phyloP scores from a whole-genome alignment of 2,113 vertebrate genomes.

The Oxyura jamaicensis region DNA sequence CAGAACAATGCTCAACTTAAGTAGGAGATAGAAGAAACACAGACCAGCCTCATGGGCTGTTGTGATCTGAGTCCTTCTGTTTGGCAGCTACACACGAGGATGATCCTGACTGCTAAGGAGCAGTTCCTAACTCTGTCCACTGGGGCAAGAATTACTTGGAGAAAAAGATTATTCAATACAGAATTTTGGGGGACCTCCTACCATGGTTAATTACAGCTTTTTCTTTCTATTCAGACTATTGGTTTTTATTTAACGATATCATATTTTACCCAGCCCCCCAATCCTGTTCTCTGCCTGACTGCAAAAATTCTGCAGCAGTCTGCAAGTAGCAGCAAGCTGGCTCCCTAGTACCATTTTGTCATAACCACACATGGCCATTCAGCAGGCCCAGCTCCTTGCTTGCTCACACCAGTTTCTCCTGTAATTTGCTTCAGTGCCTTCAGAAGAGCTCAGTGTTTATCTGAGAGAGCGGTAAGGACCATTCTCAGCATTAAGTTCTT shows the following conservation, averaged over 20 bases:
- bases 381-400: neutral
- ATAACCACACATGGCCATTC: neutral
- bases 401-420: neutral
- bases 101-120: neutral
- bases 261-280: neutral
- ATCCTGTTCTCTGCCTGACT: neutral
- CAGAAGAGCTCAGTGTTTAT: neutral
- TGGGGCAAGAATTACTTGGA: neutral
- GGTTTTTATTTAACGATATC: neutral
- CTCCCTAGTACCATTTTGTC: neutral
- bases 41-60: neutral
- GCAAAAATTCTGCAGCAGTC: neutral
- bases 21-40: neutral
- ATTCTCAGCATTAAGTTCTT: neutral
- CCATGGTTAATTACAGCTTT: neutral
- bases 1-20: neutral
- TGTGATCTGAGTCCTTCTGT: neutral
- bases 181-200: neutral
- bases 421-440: accelerated
- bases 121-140: neutral
- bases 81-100: neutral
- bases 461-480: too few relatives aligned
- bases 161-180: neutral
- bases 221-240: neutral
- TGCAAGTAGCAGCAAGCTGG: neutral